These are phyloP conservation scores for Phyllostomus discolor DNA, from an alignment of 2,113 vertebrate species.

Conservation along the genomic window DNA sequence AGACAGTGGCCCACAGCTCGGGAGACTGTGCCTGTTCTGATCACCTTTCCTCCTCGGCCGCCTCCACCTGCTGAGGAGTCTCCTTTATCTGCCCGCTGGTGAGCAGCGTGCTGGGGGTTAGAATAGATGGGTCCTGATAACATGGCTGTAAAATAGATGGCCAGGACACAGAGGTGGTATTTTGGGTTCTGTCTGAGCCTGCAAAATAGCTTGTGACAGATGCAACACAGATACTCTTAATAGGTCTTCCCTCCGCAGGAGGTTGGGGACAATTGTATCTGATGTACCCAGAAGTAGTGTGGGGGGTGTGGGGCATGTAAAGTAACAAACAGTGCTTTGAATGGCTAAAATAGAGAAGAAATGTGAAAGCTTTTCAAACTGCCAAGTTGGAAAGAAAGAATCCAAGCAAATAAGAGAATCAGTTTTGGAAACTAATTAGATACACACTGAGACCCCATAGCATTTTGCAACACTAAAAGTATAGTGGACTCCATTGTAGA, in stretches of 20 bases:
- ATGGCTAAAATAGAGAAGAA: neutral
- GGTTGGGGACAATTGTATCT: neutral
- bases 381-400: neutral
- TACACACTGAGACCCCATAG: neutral
- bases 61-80: neutral
- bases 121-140: neutral
- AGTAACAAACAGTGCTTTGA: neutral
- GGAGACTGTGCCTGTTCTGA: fast-evolving
- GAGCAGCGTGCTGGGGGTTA: neutral
- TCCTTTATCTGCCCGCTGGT: neutral
- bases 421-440: neutral
- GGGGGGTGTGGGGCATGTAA: too few relatives aligned
- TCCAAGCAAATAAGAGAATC: neutral
- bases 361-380: neutral
- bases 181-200: neutral
- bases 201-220: neutral
- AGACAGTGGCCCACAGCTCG: neutral
- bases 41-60: neutral
- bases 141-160: neutral
- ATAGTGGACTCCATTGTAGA: neutral
- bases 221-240: neutral
- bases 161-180: neutral
- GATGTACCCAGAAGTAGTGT: neutral
- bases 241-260: neutral
- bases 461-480: neutral